These are phyloP conservation scores for Pachyrhynchus sulphureomaculatus DNA, from an alignment of 1,140 invertebrate species.

Conservation along the genomic window DNA sequence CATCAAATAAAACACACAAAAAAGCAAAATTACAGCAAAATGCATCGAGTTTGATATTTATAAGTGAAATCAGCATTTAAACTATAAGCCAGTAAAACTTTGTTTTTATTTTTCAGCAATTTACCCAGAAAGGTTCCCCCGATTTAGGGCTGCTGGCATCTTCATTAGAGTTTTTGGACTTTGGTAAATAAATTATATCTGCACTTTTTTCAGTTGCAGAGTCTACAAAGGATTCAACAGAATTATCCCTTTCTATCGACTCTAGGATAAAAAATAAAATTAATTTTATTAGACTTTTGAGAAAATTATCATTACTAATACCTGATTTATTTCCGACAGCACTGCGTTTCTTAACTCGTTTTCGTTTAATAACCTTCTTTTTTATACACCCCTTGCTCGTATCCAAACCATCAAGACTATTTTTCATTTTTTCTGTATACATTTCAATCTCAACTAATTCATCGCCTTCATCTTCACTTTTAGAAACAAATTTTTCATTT, in stretches of 20 bases:
- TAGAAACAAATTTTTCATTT: background rate
- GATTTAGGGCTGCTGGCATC: conserved; percentile 25
- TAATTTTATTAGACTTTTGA: background rate
- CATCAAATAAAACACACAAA: background rate
- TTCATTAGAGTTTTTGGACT: background rate
- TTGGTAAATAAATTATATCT: no score
- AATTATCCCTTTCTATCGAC: background rate
- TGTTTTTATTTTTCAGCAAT: conserved; percentile 16
- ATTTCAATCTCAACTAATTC: conserved; percentile 2
- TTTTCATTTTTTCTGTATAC: conserved; percentile 26
- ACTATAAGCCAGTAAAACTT: conserved; percentile 6
- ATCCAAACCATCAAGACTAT: conserved; percentile 32
- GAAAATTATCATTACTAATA: background rate
- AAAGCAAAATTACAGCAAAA: conserved; percentile 1
- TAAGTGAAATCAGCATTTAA: background rate
- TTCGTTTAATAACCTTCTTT: conserved; percentile 19
- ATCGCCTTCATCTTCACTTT: conserved; percentile 1
- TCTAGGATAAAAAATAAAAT: background rate
- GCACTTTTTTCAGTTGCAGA: background rate
- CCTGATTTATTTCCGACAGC: background rate
- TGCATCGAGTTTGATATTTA: background rate
- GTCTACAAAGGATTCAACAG: background rate
- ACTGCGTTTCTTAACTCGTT: background rate
- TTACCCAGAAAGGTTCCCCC: conserved; percentile 47
- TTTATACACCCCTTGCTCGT: conserved; percentile 22